Evolutionary conservation across 2,888 invertebrate genomes (phyloP), one percentile per base, ranked within the genome.

Genomic region (Pterobdella sp.): DNA sequence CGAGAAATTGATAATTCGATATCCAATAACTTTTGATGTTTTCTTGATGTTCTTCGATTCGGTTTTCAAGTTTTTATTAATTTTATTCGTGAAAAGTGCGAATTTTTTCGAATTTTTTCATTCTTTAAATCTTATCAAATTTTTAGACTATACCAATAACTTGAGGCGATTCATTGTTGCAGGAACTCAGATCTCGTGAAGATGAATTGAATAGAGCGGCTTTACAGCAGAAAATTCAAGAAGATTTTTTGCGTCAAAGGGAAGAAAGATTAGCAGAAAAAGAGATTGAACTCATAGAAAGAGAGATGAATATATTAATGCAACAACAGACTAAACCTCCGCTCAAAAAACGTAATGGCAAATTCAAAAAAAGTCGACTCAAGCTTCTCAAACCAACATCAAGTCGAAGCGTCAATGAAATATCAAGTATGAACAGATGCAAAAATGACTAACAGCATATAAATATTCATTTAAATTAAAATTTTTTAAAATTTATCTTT

Each of bases 111-210:
- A 66, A 66, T 29, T 1, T 66, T 66, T n/a, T 29, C 65, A 26
- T 66, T 32, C 1, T 34, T 31, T 34, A 32, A n/a, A 14, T 66
- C 32, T 34, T 34, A 66, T 4, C 35, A 18, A 66, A 31, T 34
- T 29, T 64, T 64, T 1, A 64, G 22, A 32, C 35, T 4, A n/a
- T 66, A n/a, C n/a, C 42, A n/a, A 37, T 31, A 7, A 68, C 36
- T 35, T 18, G 49, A 49, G 49, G 10, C 32, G 26, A 26, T 70
- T 35, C 34, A 36, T 64, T 14, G 26, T 26, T 84, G 4, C 85
- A 95, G 95, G 95, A 96, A 86, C 86, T 96, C 84, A 89, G 93
- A 79, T 92, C 91, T 81, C 64, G 94, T 80, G 95, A 96, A 85
- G 94, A 95, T 84, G 93, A 95, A 84, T 86, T 96, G 75, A 90